phyloP scores from a whole-genome alignment of 2,888 invertebrate species.

The Ophion ellenae region DNA sequence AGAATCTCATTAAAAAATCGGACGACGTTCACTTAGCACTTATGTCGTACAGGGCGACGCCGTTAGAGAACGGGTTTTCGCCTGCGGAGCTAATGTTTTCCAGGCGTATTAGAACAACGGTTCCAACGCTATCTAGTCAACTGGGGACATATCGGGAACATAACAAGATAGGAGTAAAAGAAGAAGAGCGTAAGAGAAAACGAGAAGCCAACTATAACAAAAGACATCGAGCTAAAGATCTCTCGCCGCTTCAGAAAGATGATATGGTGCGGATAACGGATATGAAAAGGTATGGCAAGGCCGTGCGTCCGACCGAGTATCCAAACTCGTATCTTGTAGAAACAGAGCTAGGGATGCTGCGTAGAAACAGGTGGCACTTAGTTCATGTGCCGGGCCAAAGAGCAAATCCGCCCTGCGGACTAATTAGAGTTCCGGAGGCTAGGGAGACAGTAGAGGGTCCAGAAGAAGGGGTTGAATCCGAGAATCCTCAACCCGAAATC shows the following conservation, averaged over 20 bases:
- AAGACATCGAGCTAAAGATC: conserved; percentile 62
- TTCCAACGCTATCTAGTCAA: conserved; percentile 20
- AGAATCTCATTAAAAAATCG: conserved; percentile 35
- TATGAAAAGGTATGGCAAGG: conserved; percentile 49
- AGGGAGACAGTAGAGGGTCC: not conserved
- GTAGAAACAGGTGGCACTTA: conserved; percentile 43
- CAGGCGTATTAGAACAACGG: conserved; percentile 25
- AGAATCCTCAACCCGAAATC: not conserved
- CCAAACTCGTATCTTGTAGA: conserved; percentile 43
- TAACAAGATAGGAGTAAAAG: conserved; percentile 37
- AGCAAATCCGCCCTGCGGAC: not conserved
- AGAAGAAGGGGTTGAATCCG: not conserved
- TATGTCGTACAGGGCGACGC: conserved; percentile 21
- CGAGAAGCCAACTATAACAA: conserved; percentile 52
- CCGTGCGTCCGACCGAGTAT: not conserved
- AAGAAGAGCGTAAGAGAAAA: conserved; percentile 50
- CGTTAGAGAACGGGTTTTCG: conserved; percentile 44
- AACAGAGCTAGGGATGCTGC: conserved; percentile 29
- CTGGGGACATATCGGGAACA: conserved; percentile 19
- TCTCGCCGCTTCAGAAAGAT: conserved; percentile 56
- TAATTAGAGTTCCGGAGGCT: not conserved
- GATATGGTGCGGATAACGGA: conserved; percentile 71
- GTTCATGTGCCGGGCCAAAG: conserved; percentile 13
- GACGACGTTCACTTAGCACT: conserved; percentile 7
- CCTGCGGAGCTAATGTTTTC: conserved; percentile 46